Percentiles rank a stretch among this genome's conserved stretches.
phyloP scores from a whole-genome alignment of 1,140 invertebrate species.

The Drosophila rufa region DNA sequence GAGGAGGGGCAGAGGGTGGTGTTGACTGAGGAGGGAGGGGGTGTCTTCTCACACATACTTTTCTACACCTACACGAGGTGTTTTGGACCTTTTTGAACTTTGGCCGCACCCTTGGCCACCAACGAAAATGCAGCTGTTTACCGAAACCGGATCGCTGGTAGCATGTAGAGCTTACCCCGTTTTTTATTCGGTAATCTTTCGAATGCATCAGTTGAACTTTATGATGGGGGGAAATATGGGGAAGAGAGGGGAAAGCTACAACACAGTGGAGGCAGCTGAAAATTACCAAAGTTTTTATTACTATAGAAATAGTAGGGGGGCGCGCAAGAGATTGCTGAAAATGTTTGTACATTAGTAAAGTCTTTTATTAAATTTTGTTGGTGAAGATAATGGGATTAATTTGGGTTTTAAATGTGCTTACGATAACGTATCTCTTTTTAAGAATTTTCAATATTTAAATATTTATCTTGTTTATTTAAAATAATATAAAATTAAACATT shows the following conservation, averaged over 20 bases:
- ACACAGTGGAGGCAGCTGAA: background rate
- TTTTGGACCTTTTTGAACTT: conserved; percentile 38
- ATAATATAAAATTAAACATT: too few relatives aligned
- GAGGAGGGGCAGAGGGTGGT: background rate
- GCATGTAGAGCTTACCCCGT: conserved; percentile 20
- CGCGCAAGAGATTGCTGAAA: background rate
- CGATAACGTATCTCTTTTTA: too few relatives aligned
- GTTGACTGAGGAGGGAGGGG: background rate
- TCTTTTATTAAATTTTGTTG: background rate
- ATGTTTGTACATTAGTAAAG: conserved; percentile 9
- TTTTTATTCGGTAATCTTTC: conserved; percentile 26
- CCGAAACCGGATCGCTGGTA: conserved; percentile 43
- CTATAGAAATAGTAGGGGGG: background rate
- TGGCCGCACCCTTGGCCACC: conserved; percentile 55
- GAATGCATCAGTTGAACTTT: conserved; percentile 46
- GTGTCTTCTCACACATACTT: conserved; percentile 26
- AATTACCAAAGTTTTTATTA: conserved; percentile 30
- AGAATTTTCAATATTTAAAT: too few relatives aligned
- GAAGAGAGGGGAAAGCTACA: background rate
- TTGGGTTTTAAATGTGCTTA: background rate
- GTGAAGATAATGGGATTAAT: background rate
- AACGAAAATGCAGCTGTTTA: conserved; percentile 42
- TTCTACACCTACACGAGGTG: conserved; percentile 52
- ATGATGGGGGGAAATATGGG: conserved; percentile 2
- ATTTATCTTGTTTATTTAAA: background rate